Percentiles rank a stretch among this genome's conserved stretches.
phyloP scores from a whole-genome alignment of 2,888 invertebrate genomes.

The Mimas tiliae region DNA sequence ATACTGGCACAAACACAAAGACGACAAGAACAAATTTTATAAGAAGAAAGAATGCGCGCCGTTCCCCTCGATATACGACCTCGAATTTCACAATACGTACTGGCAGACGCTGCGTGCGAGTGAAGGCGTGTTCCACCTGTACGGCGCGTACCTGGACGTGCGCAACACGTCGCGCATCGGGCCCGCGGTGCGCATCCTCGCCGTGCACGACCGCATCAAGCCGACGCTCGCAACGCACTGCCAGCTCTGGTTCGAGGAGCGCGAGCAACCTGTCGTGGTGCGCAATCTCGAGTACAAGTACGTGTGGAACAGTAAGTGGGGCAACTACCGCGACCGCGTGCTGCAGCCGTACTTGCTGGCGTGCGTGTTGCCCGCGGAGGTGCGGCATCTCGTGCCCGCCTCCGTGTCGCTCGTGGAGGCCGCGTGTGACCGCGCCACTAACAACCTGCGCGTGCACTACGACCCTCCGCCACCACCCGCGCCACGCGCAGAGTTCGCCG shows the following conservation, averaged over 20 bases:
- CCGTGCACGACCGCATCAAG: constrained; percentile 95
- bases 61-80: constrained; percentile 94
- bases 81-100: constrained; percentile 96
- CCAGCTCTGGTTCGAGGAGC: constrained; percentile 95
- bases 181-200: constrained; percentile 92
- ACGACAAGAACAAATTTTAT: constrained; percentile 88
- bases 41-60: constrained; percentile 91
- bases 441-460: constrained; percentile 92
- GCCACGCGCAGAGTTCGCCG: constrained; percentile 91
- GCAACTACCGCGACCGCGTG: constrained; percentile 95
- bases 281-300: constrained; percentile 96
- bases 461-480: constrained; percentile 85
- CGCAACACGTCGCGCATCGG: constrained; percentile 91
- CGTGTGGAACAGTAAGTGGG: constrained; percentile 97
- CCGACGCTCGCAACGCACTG: constrained; percentile 93
- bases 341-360: constrained; percentile 96
- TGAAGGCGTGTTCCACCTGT: constrained; percentile 95
- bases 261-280: constrained; percentile 91
- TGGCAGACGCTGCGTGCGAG: constrained; percentile 94
- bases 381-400: constrained; percentile 89
- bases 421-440: constrained; percentile 93
- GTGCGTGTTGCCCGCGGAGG: constrained; percentile 92
- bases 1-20: constrained; percentile 93
- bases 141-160: constrained; percentile 95
- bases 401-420: constrained; percentile 94